phyloP scores from a whole-genome alignment of 2,888 invertebrate genomes.

The Chrysotoxum bicinctum region DNA sequence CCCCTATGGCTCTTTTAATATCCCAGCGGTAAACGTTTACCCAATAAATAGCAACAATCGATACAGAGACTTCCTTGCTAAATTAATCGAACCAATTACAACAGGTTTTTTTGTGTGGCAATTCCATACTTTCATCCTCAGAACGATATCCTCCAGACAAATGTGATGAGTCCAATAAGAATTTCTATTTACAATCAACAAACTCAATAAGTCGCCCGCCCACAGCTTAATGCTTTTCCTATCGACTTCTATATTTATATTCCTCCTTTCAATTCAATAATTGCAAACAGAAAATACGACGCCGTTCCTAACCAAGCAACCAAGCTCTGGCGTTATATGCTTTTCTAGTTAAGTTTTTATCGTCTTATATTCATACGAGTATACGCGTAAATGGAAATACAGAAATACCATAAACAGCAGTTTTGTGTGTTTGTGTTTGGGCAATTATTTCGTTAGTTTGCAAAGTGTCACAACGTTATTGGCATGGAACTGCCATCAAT shows the following conservation, averaged over 20 bases:
- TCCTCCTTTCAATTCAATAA: background rate
- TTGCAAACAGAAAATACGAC: background rate
- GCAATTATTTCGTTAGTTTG: slow-evolving; percentile 32
- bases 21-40: background rate
- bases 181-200: slow-evolving; percentile 22
- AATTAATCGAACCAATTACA: background rate
- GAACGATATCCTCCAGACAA: background rate
- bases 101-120: background rate
- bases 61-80: background rate
- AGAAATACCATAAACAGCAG: slow-evolving; percentile 1
- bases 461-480: slow-evolving; percentile 29
- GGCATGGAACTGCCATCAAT: slow-evolving; percentile 26
- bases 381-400: background rate
- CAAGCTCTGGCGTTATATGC: background rate
- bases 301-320: background rate
- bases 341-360: background rate
- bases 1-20: background rate
- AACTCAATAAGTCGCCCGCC: slow-evolving; percentile 29
- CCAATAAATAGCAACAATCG: background rate
- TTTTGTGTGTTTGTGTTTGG: background rate
- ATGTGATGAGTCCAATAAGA: slow-evolving; percentile 5
- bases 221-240: slow-evolving; percentile 5
- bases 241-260: slow-evolving; percentile 7
- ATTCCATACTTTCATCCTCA: slow-evolving; percentile 1
- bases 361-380: background rate